These are phyloP conservation scores for Danio kyathit DNA, from an alignment of 2,797 vertebrate genomes.

Conservation along the genomic window DNA sequence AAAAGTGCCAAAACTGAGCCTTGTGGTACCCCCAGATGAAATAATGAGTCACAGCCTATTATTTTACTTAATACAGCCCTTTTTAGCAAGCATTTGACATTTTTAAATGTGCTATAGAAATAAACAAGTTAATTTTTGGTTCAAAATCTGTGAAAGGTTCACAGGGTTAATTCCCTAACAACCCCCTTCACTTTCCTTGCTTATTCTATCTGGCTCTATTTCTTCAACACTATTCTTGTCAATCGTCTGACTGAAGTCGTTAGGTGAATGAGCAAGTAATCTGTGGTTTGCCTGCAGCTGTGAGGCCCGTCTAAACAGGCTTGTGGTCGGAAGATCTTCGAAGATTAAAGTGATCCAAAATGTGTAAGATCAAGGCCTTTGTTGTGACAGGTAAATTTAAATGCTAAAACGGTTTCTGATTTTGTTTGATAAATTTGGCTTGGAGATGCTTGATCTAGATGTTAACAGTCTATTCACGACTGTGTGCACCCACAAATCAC, in stretches of 20 bases:
- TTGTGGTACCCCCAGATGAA: no score
- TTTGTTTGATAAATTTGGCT: background rate
- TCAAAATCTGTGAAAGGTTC: constrained; percentile 9
- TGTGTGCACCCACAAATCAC: background rate
- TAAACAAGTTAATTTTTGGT: no score
- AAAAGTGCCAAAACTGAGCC: no score
- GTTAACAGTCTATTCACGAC: background rate
- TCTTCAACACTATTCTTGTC: background rate
- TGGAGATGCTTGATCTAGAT: background rate
- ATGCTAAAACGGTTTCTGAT: background rate
- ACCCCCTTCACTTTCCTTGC: background rate
- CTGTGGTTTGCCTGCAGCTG: constrained; percentile 29
- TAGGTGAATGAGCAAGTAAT: constrained; percentile 23
- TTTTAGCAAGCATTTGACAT: no score
- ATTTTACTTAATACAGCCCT: no score
- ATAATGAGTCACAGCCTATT: no score
- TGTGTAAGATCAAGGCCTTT: constrained; percentile 9
- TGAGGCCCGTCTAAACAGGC: background rate
- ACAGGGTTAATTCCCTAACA: constrained; percentile 29
- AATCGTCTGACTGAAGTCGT: constrained; percentile 29
- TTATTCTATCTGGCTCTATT: background rate
- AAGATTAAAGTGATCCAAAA: constrained; percentile 30
- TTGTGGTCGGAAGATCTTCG: background rate
- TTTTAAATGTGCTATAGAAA: no score
- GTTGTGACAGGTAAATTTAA: constrained; percentile 6